Conservation (phyloP, 2,888 invertebrate genomes). For the Caradrina kadenii region DNA sequence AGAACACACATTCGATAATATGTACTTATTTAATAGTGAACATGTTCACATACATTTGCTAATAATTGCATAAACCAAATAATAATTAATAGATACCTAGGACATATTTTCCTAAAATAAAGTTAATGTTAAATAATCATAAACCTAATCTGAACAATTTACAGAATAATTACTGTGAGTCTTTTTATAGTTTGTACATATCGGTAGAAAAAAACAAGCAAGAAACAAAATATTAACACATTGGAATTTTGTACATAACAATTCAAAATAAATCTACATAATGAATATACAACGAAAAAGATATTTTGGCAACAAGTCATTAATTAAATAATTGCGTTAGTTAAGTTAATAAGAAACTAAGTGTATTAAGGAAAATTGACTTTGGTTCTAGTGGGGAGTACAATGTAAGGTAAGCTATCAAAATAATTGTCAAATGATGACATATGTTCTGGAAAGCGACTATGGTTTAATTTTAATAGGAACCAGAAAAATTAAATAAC, state of each 20-base stretch:
- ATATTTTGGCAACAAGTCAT: slow-evolving; percentile 22
- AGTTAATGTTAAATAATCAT: slow-evolving; percentile 56
- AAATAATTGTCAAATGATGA: too few relatives aligned
- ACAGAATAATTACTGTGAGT: slow-evolving; percentile 37
- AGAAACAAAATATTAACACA: slow-evolving; percentile 18
- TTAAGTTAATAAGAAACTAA: not conserved
- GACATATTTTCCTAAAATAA: slow-evolving; percentile 39
- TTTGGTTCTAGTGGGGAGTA: slow-evolving; percentile 30
- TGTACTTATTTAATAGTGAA: slow-evolving; percentile 47
- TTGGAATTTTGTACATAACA: not conserved
- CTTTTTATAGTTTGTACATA: slow-evolving; percentile 47
- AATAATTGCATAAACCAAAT: slow-evolving; percentile 54
- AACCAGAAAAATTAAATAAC: not conserved
- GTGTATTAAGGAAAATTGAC: slow-evolving; percentile 23
- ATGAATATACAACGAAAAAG: not conserved
- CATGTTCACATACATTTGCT: slow-evolving; percentile 50
- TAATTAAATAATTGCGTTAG: not conserved
- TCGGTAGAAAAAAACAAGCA: slow-evolving; percentile 11
- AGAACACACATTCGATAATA: slow-evolving; percentile 9
- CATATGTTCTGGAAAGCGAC: not conserved
- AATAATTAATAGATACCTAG: slow-evolving; percentile 42
- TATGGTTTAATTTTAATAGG: not conserved
- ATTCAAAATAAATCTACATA: slow-evolving; percentile 1
- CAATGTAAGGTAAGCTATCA: not conserved
- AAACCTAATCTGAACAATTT: slow-evolving; percentile 28